These are phyloP conservation scores for Parotia lawesii DNA, from an alignment of 2,113 vertebrate genomes.

Conservation along the genomic window DNA sequence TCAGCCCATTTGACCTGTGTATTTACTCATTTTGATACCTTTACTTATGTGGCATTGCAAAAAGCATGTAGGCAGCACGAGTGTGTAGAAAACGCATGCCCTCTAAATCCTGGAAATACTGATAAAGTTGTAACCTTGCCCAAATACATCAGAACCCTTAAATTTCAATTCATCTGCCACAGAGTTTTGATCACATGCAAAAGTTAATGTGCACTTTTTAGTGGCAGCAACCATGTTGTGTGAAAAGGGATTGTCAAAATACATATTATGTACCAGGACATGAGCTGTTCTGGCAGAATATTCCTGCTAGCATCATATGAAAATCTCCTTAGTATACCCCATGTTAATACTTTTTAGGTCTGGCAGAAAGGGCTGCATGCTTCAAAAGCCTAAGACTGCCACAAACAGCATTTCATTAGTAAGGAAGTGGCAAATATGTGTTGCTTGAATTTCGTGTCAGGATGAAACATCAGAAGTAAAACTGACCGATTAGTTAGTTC, in stretches of 20 bases:
- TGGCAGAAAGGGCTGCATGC: background rate
- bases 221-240: background rate
- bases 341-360: background rate
- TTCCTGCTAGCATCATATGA: background rate
- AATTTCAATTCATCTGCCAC: background rate
- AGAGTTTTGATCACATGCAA: background rate
- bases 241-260: background rate
- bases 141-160: background rate
- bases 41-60: background rate
- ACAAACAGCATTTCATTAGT: background rate
- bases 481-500: background rate
- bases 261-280: background rate
- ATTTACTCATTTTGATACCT: background rate
- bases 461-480: background rate
- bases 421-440: background rate
- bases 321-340: background rate
- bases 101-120: background rate
- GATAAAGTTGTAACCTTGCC: background rate
- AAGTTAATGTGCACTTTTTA: background rate
- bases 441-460: background rate
- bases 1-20: background rate
- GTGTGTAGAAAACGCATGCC: background rate
- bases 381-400: background rate
- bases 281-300: background rate
- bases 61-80: background rate